Evolutionary conservation across 2,113 vertebrate genomes (phyloP), one percentile per base, ranked within the genome.

Genomic region (Dicentrarchus labrax): DNA sequence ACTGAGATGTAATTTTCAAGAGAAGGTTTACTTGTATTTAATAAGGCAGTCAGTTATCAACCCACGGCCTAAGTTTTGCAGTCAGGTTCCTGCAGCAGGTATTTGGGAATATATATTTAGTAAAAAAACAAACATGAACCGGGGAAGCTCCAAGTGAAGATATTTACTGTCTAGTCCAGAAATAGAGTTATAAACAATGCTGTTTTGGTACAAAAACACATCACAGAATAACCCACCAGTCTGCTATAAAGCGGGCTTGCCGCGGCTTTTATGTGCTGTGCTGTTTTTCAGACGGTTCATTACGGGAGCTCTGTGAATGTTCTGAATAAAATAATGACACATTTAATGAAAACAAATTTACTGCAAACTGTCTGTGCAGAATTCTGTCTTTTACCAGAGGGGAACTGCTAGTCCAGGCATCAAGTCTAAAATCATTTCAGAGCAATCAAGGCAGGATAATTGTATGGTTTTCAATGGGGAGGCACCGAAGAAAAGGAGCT

Each of bases 261-360:
- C n/a, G 24, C 77, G 43, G 71, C 82, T 86, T 86, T 90, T 41
- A 85, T 90, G 86, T 84, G 67, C 76, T 69, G 65, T 50, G n/a
- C 61, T 82, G 50, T 85, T 83, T 77, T 85, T 77, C 45, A 68
- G 66, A 65, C 16, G 10, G 8, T 66, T 92, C 56, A 74, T 89
- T 90, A 81, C 51, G 59, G 50, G 22, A 71, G 21, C 65, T 74
- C 72, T 50, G 64, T 54, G 41, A 54, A 78, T 75, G 65, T 53
- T 78, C 60, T 9, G n/a, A 71, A 72, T 70, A 54, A 81, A 78
- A 76, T 79, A 87, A 88, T 82, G 78, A 67, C 86, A 70, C 60
- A 78, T 85, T 88, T 86, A 78, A 81, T 85, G 59, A 83, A 85
- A 85, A 70, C 51, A 76, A 83, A 85, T 69, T 76, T 24, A 48